Conservation (phyloP, 2,113 vertebrate species). For the Psettodes erumei region DNA sequence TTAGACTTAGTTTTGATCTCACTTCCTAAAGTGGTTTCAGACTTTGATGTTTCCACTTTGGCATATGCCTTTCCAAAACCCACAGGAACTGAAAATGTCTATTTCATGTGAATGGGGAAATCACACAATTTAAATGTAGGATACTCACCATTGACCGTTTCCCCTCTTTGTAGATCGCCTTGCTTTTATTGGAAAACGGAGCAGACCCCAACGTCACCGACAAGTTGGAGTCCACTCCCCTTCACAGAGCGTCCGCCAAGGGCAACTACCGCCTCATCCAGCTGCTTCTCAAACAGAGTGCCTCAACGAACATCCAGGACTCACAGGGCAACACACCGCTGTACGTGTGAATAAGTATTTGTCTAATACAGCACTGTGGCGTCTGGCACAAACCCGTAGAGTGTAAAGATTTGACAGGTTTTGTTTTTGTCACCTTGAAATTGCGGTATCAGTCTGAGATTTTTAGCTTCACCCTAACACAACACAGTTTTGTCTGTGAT, state of each 20-base stretch:
- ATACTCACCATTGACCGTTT: background rate
- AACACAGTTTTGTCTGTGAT: background rate
- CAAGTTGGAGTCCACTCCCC: slow-evolving; percentile 90
- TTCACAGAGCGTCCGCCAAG: slow-evolving; percentile 94
- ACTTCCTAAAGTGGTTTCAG: background rate
- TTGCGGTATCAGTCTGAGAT: background rate
- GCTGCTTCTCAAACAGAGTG: slow-evolving; percentile 93
- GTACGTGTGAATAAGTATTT: slow-evolving; percentile 82
- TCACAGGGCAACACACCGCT: slow-evolving; percentile 96
- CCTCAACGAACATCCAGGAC: slow-evolving; percentile 94
- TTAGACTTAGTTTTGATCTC: background rate
- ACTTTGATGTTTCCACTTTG: background rate
- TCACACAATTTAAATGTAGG: background rate
- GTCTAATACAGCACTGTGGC: background rate
- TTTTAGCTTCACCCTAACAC: background rate
- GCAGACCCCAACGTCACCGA: slow-evolving; percentile 92
- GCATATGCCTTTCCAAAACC: background rate
- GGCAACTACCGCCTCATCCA: slow-evolving; percentile 93
- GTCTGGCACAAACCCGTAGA: too few species aligned
- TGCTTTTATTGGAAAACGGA: slow-evolving; percentile 90
- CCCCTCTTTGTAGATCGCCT: slow-evolving; percentile 85
- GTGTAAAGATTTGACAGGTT: too few species aligned
- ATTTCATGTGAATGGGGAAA: background rate
- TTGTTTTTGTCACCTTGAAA: background rate
- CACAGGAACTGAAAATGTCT: background rate